These are phyloP conservation scores for Odontocerum albicorne DNA, from an alignment of 2,888 invertebrate genomes.

Conservation along the genomic window DNA sequence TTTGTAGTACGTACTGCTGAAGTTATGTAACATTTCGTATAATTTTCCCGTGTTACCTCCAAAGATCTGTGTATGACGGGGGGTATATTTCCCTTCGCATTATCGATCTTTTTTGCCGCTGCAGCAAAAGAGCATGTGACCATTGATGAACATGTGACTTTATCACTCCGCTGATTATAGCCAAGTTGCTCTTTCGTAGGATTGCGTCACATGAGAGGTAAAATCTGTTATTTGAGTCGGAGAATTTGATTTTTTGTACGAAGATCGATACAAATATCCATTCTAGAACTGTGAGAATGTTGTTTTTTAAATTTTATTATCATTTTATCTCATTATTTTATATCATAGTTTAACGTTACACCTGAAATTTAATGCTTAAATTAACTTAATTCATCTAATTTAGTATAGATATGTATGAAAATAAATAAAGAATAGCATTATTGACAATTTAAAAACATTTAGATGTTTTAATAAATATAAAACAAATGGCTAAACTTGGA, in stretches of 20 bases:
- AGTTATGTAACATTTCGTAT: constrained; percentile 32
- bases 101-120: constrained; percentile 15
- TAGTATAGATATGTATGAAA: too few relatives aligned
- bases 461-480: too few relatives aligned
- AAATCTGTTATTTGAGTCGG: too few relatives aligned
- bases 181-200: constrained; percentile 9
- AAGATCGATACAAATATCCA: background rate
- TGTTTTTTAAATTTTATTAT: background rate
- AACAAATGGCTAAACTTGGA: too few relatives aligned
- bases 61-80: background rate
- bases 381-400: too few relatives aligned
- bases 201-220: constrained; percentile 26
- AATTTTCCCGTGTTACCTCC: constrained; percentile 9
- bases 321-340: background rate
- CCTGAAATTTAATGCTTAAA: too few relatives aligned
- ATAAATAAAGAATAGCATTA: too few relatives aligned
- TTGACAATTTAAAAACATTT: too few relatives aligned
- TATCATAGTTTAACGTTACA: background rate
- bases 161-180: constrained; percentile 11
- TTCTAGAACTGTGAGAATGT: background rate
- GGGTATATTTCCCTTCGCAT: constrained; percentile 3
- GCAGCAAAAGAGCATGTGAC: constrained; percentile 28
- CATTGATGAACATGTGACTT: constrained; percentile 31
- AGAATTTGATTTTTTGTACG: too few relatives aligned
- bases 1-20: constrained; percentile 8